Percentiles rank a stretch among this genome's conserved stretches.
Conservation (phyloP, 2,888 invertebrate species). For the Parochlus steinenii region DNA sequence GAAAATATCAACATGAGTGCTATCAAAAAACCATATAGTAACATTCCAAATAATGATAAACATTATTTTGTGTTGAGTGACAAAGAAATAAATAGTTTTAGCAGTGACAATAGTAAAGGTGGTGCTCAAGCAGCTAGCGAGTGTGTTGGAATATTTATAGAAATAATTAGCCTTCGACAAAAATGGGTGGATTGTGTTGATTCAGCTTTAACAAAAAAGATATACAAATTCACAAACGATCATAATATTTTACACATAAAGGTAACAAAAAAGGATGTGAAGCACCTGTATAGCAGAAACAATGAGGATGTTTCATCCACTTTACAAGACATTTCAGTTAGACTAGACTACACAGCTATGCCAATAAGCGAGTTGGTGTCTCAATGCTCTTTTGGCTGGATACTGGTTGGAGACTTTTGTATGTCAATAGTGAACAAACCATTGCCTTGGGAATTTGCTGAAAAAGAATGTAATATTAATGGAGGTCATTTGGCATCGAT, state of each 20-base stretch:
- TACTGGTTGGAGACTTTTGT: slow-evolving; percentile 47
- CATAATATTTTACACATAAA: slow-evolving; percentile 35
- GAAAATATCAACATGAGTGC: slow-evolving; percentile 11
- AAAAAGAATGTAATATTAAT: slow-evolving; percentile 41
- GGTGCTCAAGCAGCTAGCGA: slow-evolving; percentile 25
- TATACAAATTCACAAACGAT: slow-evolving; percentile 40
- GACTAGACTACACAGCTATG: slow-evolving; percentile 44
- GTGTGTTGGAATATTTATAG: slow-evolving; percentile 40
- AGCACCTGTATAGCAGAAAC: not conserved
- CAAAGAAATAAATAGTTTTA: slow-evolving; percentile 13
- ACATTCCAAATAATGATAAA: slow-evolving; percentile 8
- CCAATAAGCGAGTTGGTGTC: slow-evolving; percentile 42
- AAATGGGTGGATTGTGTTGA: slow-evolving; percentile 44
- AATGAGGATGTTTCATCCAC: not conserved
- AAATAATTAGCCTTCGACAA: slow-evolving; percentile 38
- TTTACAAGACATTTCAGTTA: not conserved
- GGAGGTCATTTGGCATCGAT: slow-evolving; percentile 55
- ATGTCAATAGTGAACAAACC: slow-evolving; percentile 40
- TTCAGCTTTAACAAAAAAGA: slow-evolving; percentile 38
- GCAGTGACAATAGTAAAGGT: slow-evolving; percentile 28
- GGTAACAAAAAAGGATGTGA: not conserved
- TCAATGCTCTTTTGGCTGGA: slow-evolving; percentile 55
- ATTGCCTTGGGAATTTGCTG: slow-evolving; percentile 48
- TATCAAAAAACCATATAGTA: slow-evolving; percentile 20
- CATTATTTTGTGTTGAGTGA: slow-evolving; percentile 19